A percentile compares a stretch with the other conserved stretches of the same genome.
Evolutionary conservation across 2,113 vertebrate genomes (phyloP).

Genomic region (Opisthocomus hoazin): DNA sequence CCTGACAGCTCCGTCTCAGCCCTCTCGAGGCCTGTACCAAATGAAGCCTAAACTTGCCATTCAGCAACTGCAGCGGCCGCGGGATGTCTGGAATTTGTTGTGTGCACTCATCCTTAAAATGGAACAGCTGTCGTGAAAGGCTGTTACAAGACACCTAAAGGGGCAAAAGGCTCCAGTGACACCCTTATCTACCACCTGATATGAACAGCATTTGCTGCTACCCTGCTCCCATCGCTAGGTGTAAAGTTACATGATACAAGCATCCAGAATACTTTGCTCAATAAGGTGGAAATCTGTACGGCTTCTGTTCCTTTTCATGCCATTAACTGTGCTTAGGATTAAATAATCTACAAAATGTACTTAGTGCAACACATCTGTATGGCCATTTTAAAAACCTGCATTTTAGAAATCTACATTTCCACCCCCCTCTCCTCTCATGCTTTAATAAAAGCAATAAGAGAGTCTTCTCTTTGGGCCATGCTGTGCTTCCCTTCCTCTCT

Average conservation of each 20-base stretch:
- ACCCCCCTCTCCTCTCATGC: neutral
- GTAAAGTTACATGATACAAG: slow-evolving; percentile 17
- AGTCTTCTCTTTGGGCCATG: neutral
- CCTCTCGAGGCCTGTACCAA: slow-evolving; percentile 55
- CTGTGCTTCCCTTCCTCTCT: neutral
- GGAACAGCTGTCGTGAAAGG: slow-evolving; percentile 71
- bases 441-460: neutral
- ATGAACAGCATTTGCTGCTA: slow-evolving; percentile 40
- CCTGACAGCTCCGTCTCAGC: slow-evolving; percentile 53
- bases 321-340: neutral
- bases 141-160: slow-evolving; percentile 63
- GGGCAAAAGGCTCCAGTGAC: slow-evolving; percentile 46
- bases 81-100: slow-evolving; percentile 74
- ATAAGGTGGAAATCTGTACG: neutral
- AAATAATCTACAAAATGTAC: neutral
- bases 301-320: neutral
- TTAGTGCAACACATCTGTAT: neutral
- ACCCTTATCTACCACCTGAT: slow-evolving; percentile 52
- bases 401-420: neutral
- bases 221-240: slow-evolving; percentile 31
- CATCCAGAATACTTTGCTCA: neutral
- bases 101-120: slow-evolving; percentile 70
- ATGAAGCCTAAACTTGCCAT: slow-evolving; percentile 68
- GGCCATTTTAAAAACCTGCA: neutral
- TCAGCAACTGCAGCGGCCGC: slow-evolving; percentile 52